Percentiles rank a stretch among this genome's conserved stretches.
Conservation (phyloP, 2,888 invertebrate species). For the Galerucella calmariensis region DNA sequence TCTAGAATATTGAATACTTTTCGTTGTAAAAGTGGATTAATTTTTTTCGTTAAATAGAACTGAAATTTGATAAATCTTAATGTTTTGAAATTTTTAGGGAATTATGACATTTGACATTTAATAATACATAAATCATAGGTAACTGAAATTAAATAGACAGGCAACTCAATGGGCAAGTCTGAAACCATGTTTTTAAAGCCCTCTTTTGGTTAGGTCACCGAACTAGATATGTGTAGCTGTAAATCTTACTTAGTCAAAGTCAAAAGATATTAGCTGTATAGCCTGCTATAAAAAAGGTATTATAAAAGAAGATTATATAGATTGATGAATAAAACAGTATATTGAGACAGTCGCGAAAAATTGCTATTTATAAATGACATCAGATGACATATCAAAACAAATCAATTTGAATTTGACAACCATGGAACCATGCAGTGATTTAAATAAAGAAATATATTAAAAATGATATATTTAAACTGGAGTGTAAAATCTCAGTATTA, state of each 20-base stretch:
- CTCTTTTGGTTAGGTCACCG: no score
- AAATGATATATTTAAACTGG: conserved; percentile 11
- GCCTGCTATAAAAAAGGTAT: no score
- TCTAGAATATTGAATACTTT: conserved; percentile 16
- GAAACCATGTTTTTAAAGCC: no score
- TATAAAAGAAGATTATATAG: no score
- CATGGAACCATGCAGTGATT: conserved; percentile 40
- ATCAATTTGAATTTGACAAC: conserved; percentile 35
- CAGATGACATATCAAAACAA: conserved; percentile 10
- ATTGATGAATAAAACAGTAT: no score
- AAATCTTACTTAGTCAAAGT: no score
- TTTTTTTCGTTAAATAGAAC: conserved; percentile 19
- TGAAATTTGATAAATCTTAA: conserved; percentile 22
- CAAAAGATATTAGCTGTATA: no score
- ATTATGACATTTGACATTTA: conserved; percentile 25
- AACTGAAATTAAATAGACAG: no score
- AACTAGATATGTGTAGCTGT: no score
- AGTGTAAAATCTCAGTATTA: conserved; percentile 39
- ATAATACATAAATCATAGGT: not conserved
- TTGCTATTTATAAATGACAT: not conserved
- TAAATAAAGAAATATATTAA: conserved; percentile 1
- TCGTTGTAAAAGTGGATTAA: conserved; percentile 6
- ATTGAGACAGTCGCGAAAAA: conserved; percentile 1
- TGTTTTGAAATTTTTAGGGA: conserved; percentile 20
- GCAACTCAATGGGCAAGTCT: no score